Evolutionary conservation across 2,888 invertebrate species (phyloP).

Genomic region (Tachina grossa): DNA sequence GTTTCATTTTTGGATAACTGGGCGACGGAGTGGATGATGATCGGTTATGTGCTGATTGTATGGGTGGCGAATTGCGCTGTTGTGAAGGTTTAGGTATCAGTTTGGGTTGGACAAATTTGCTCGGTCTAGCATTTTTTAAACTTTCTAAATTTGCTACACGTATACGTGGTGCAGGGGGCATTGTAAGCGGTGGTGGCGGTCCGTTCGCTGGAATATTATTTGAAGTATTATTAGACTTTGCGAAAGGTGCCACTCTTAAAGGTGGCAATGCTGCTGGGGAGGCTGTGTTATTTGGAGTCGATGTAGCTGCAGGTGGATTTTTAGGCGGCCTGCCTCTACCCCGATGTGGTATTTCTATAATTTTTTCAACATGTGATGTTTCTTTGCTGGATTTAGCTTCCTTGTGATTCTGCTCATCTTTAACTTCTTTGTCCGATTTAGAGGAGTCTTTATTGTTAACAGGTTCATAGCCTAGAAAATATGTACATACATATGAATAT

Average conservation of each 20-base stretch:
- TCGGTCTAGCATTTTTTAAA: slow-evolving; percentile 33
- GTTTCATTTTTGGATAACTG: slow-evolving; percentile 74
- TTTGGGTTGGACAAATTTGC: slow-evolving; percentile 51
- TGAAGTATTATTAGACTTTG: slow-evolving; percentile 71
- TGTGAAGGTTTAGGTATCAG: slow-evolving; percentile 59
- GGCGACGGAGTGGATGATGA: slow-evolving; percentile 53
- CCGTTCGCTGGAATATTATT: slow-evolving; percentile 73
- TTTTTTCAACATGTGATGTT: slow-evolving; percentile 62
- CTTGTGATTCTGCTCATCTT: slow-evolving; percentile 10
- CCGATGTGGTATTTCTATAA: slow-evolving; percentile 71
- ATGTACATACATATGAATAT: not conserved
- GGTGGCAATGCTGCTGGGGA: slow-evolving; percentile 70
- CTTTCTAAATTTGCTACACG: slow-evolving; percentile 73
- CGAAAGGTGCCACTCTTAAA: slow-evolving; percentile 79
- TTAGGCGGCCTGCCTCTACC: slow-evolving; percentile 61
- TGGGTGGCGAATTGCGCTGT: slow-evolving; percentile 5
- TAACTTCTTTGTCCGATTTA: slow-evolving; percentile 12
- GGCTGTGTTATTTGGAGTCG: slow-evolving; percentile 66
- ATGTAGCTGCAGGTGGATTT: slow-evolving; percentile 65
- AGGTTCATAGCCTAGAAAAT: slow-evolving; percentile 76
- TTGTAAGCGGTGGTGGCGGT: slow-evolving; percentile 72
- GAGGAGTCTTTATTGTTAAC: slow-evolving; percentile 55
- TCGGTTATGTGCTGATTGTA: slow-evolving; percentile 69
- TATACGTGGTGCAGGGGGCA: slow-evolving; percentile 69
- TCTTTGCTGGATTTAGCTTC: slow-evolving; percentile 11